Base-by-base conservation (phyloP, 2,113 vertebrate species). In the Piprites chloris region DNA sequence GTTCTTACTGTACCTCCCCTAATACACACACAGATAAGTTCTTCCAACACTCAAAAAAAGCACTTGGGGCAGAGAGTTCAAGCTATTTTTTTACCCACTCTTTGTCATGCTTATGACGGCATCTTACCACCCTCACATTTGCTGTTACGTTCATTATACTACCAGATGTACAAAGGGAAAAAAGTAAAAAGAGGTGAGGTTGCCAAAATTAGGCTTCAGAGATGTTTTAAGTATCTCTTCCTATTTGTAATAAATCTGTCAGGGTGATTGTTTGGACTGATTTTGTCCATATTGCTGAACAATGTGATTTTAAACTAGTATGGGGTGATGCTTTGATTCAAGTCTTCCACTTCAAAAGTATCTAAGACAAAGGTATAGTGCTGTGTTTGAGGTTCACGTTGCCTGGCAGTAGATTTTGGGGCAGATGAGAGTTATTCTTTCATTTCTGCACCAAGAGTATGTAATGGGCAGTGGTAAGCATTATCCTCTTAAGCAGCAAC, bases 1-100 rank as follows among this genome's bases (percentile, higher is more conserved):
- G 50, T 71, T 95, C 83, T 68, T 77, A 37, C n/a, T 74, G 69
- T 85, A 72, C 94, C 85, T 91, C 82, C 85, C 68, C 47, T 88
- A 87, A 69, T 59, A 76, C 72, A 96, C 72, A 95, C 85, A 89
- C 15, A 89, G 85, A 87, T 90, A 95, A 94, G 59, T 91, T 74
- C 63, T 92, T 93, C 88, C 83, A 88, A 77, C 77, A 90, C 93
- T 89, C 47, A 50, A 46, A 95, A 47, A 84, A 35, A 26, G 44
- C 26, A 14, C 83, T 78, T 58, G 41, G 33, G 44, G 68, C 65
- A 85, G 73, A 92, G 76, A 68, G 41, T 89, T 85, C 44, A 68
- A 53, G 28, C 41, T 85, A 35, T 58, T 93, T 88, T 6, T 0
- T 72, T 94, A 52, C 21, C 37, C 37, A 6, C 76, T 95, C 69